phyloP scores from a whole-genome alignment of 2,113 vertebrate species.

The Limanda limanda region DNA sequence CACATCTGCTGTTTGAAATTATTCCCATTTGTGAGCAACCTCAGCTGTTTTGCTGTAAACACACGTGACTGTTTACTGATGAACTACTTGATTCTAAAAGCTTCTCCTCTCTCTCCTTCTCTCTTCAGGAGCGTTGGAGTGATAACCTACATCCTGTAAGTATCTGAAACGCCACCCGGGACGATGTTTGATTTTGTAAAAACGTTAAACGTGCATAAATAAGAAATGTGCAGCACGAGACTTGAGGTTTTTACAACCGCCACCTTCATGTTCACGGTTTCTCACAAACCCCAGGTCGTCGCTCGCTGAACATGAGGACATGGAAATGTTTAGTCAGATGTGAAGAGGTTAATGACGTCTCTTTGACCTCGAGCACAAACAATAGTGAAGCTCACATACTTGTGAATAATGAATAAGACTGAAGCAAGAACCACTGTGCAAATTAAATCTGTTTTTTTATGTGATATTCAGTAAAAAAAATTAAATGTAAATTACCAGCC shows the following conservation, averaged over 20 bases:
- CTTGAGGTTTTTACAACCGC: too few species aligned
- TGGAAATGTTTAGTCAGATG: not conserved
- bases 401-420: too few species aligned
- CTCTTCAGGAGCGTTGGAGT: slow-evolving; percentile 75
- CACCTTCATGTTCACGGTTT: not conserved
- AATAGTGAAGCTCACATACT: too few species aligned
- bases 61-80: not conserved
- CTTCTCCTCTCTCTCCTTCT: slow-evolving; percentile 9
- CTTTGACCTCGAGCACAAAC: too few species aligned
- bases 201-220: not conserved
- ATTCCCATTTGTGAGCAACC: slow-evolving; percentile 7
- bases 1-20: slow-evolving; percentile 4
- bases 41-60: slow-evolving; percentile 12
- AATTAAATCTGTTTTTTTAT: not conserved
- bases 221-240: not conserved
- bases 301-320: not conserved
- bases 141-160: slow-evolving; percentile 83
- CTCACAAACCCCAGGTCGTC: too few species aligned
- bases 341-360: not conserved
- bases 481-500: not conserved
- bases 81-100: not conserved
- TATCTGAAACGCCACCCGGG: slow-evolving; percentile 25
- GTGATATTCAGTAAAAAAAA: not conserved
- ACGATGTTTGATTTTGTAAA: not conserved
- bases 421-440: slow-evolving; percentile 3